phyloP scores from a whole-genome alignment of 2,113 vertebrate species.

The Sebastes fasciatus region DNA sequence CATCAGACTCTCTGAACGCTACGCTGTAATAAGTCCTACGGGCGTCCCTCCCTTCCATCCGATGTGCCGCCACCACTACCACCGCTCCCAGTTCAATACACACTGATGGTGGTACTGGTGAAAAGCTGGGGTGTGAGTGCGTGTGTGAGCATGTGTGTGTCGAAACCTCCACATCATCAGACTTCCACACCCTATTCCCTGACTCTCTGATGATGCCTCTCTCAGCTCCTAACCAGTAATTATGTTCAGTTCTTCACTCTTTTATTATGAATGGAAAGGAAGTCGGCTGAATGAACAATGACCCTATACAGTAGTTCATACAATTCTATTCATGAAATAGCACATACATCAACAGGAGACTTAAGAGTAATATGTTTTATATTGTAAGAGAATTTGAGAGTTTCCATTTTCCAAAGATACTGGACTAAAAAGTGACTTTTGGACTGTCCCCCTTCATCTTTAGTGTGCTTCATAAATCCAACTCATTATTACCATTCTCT shows the following conservation, averaged over 20 bases:
- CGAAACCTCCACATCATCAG: conserved; percentile 37
- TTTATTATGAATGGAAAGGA: conserved; percentile 29
- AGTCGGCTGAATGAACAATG: conserved; percentile 43
- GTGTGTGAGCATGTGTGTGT: neutral
- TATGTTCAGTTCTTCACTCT: conserved; percentile 5
- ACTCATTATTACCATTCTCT: neutral
- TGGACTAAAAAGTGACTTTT: neutral
- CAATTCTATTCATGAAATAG: conserved; percentile 16
- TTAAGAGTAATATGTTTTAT: neutral
- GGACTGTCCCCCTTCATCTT: neutral
- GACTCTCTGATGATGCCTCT: conserved; percentile 25
- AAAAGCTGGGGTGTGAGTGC: conserved; percentile 7
- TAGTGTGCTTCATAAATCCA: neutral
- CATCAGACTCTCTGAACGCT: conserved; percentile 29
- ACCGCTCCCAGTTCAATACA: conserved; percentile 28
- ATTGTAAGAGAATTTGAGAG: neutral
- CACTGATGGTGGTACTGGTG: conserved; percentile 11
- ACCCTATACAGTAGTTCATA: neutral
- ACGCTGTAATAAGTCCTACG: conserved; percentile 39
- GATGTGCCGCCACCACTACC: conserved; percentile 11
- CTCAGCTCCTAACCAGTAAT: conserved; percentile 25
- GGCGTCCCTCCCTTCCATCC: conserved; percentile 39
- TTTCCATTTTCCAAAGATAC: conserved; percentile 20
- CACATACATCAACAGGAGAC: conserved; percentile 15
- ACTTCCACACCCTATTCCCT: conserved; percentile 38